Conservation (phyloP, 2,888 invertebrate genomes). For the Xestia xanthographa region DNA sequence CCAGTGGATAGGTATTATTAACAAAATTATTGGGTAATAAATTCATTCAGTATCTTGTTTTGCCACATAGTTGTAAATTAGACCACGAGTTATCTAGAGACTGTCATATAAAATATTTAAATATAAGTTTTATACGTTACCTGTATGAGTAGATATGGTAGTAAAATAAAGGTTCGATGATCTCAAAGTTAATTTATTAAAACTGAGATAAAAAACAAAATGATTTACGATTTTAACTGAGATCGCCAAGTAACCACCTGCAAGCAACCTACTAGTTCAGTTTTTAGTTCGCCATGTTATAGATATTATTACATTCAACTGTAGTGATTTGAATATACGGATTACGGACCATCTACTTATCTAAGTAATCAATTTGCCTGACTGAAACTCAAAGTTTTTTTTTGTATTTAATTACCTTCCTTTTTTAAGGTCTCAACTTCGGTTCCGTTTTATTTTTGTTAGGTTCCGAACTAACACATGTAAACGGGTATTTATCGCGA, state of each 20-base stretch:
- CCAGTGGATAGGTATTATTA: constrained; percentile 4
- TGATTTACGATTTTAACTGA: neutral
- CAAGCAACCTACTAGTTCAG: neutral
- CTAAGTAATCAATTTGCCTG: too few species aligned
- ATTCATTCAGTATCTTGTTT: neutral
- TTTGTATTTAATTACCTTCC: neutral
- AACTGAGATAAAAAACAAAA: neutral
- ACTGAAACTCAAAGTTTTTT: neutral
- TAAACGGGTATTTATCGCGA: too few species aligned
- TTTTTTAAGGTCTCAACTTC: too few species aligned
- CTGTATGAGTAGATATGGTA: neutral
- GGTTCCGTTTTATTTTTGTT: too few species aligned
- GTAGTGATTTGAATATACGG: too few species aligned
- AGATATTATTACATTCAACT: neutral
- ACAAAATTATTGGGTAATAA: neutral
- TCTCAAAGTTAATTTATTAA: neutral
- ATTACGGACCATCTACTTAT: too few species aligned
- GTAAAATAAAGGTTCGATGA: neutral
- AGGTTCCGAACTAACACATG: too few species aligned
- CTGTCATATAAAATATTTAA: neutral
- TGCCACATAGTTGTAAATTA: neutral
- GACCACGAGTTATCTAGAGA: neutral
- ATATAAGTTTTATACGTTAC: neutral
- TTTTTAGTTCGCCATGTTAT: neutral
- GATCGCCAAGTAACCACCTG: too few species aligned